A percentile compares a stretch with the other conserved stretches of the same genome.
Evolutionary conservation across 2,888 invertebrate genomes (phyloP).

Genomic region (Thymelicus acteon): DNA sequence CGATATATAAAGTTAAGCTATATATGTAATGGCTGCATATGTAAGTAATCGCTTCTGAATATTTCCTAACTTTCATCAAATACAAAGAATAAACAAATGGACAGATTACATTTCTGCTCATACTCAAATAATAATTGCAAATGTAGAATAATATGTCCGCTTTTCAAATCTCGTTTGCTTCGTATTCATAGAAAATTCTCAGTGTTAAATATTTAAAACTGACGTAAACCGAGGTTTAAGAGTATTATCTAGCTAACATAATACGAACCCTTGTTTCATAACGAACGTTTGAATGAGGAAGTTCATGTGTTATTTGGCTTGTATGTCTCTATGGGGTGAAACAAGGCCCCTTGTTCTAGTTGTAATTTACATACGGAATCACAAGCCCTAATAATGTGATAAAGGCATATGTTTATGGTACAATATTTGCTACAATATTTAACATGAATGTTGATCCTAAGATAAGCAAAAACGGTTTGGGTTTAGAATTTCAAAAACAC

Average conservation of each 20-base stretch:
- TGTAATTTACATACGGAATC: constrained; percentile 83
- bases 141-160: neutral
- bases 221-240: constrained; percentile 66
- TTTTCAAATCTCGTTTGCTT: constrained; percentile 6
- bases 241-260: constrained; percentile 51
- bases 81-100: too few species aligned
- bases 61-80: too few species aligned
- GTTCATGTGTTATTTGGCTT: constrained; percentile 54
- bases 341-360: constrained; percentile 73
- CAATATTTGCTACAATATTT: neutral
- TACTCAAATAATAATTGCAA: neutral
- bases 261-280: constrained; percentile 44
- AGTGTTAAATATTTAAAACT: constrained; percentile 75
- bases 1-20: too few species aligned
- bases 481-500: too few species aligned
- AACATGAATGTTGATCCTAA: neutral
- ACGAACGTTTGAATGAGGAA: constrained; percentile 37
- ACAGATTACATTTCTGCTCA: too few species aligned
- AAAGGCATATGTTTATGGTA: constrained; percentile 67
- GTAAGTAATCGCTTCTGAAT: too few species aligned
- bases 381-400: constrained; percentile 74
- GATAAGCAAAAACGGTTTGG: neutral
- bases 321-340: constrained; percentile 70
- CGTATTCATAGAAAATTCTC: constrained; percentile 42
- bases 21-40: too few species aligned